These are phyloP conservation scores for Dryadula phaetusa DNA, from an alignment of 2,888 invertebrate species.

Conservation along the genomic window DNA sequence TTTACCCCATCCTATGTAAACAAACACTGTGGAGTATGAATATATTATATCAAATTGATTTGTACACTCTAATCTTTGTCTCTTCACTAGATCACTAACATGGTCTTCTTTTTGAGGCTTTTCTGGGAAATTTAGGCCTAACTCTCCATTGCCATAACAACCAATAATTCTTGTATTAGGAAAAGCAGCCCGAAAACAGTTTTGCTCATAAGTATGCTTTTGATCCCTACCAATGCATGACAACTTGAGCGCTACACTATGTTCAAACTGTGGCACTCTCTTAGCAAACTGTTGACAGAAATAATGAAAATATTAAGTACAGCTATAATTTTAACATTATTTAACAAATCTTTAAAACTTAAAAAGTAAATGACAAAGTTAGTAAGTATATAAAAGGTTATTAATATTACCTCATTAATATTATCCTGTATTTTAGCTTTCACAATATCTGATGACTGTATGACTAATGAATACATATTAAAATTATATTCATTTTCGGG, in stretches of 20 bases:
- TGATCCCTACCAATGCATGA: slow-evolving; percentile 75
- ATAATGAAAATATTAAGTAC: slow-evolving; percentile 9
- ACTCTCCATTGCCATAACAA: slow-evolving; percentile 77
- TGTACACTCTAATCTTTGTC: slow-evolving; percentile 52
- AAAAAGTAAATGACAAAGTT: background rate
- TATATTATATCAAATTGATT: slow-evolving; percentile 65
- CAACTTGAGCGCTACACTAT: slow-evolving; percentile 71
- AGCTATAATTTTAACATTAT: background rate
- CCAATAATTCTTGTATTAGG: slow-evolving; percentile 70
- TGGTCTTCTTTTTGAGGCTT: slow-evolving; percentile 47
- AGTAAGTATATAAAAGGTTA: background rate
- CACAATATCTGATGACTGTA: slow-evolving; percentile 68
- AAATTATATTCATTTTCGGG: slow-evolving; percentile 57
- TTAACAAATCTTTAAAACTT: background rate
- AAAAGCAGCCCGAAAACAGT: slow-evolving; percentile 67
- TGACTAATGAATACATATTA: slow-evolving; percentile 71
- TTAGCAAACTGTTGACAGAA: slow-evolving; percentile 66
- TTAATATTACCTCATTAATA: slow-evolving; percentile 64
- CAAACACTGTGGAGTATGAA: slow-evolving; percentile 75
- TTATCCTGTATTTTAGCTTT: slow-evolving; percentile 65
- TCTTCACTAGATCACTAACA: slow-evolving; percentile 50
- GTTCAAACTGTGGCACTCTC: slow-evolving; percentile 68
- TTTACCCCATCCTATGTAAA: slow-evolving; percentile 79
- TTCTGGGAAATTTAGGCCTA: slow-evolving; percentile 68
- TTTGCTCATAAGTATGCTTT: slow-evolving; percentile 69